Conservation (phyloP, 2,113 vertebrate species). For the Peromyscus leucopus region DNA sequence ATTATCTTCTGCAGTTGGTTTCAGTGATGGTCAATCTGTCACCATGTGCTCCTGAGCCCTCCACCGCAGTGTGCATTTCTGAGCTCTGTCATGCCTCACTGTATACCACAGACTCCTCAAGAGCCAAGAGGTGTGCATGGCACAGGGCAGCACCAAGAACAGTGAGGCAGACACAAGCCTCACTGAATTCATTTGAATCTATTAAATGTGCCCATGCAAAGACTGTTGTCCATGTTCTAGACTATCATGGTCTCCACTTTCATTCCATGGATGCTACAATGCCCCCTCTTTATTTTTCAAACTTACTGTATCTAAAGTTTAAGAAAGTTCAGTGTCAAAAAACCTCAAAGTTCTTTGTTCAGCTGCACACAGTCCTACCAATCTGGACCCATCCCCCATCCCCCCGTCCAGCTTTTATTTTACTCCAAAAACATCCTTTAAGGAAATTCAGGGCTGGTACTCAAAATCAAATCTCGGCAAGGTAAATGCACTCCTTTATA, state of each 20-base stretch:
- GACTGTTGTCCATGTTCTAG: background rate
- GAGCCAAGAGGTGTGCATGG: background rate
- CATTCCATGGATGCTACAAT: background rate
- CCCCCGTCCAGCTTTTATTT: conserved; percentile 26
- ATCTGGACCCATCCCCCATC: background rate
- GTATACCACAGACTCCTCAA: background rate
- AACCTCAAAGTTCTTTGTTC: background rate
- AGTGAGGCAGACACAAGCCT: background rate
- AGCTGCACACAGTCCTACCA: background rate
- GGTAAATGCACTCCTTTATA: conserved; percentile 86
- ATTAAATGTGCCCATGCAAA: background rate
- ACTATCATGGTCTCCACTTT: background rate
- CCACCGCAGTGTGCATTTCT: background rate
- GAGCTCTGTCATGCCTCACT: rapidly evolving
- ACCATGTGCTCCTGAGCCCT: background rate
- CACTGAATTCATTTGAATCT: background rate
- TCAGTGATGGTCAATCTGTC: background rate
- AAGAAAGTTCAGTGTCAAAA: background rate
- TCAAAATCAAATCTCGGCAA: conserved; percentile 86
- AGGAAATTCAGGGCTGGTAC: conserved; percentile 81
- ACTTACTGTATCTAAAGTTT: conserved; percentile 37
- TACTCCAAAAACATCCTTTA: conserved; percentile 82
- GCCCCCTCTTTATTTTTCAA: conserved; percentile 71
- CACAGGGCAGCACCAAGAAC: background rate
- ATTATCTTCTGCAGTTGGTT: background rate